Evolutionary conservation across 2,113 vertebrate genomes (phyloP).

Genomic region (Hypomesus transpacificus): DNA sequence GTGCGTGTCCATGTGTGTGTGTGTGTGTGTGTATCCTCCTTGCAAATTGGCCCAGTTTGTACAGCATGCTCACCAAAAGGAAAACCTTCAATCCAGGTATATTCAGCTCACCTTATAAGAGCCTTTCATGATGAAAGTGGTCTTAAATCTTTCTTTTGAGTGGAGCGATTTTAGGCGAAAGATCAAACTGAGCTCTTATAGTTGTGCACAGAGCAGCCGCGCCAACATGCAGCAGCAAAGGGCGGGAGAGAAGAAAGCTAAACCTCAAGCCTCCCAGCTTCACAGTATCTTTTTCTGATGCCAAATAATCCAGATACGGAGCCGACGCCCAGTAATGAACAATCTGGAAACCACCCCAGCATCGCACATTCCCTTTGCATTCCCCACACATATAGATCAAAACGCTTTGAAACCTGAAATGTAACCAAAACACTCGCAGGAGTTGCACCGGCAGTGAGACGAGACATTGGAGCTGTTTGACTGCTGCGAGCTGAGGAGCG

Average conservation of each 20-base stretch:
- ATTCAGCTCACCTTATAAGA: conserved; percentile 1
- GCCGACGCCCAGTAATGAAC: neutral
- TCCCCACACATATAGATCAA: neutral
- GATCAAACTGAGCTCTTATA: conserved; percentile 28
- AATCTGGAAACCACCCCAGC: neutral
- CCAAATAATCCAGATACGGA: neutral
- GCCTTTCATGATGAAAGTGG: conserved; percentile 27
- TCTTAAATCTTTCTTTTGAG: conserved; percentile 22
- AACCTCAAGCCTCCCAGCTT: neutral
- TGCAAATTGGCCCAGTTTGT: conserved; percentile 29
- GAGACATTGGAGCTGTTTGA: conserved; percentile 8
- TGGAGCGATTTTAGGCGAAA: conserved; percentile 8
- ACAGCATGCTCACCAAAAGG: conserved; percentile 9
- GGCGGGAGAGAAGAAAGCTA: conserved; percentile 1
- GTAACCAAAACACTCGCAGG: neutral
- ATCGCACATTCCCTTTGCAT: neutral
- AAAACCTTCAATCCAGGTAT: conserved; percentile 20
- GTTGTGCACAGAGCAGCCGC: neutral
- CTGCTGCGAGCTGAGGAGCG: neutral
- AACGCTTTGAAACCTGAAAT: neutral
- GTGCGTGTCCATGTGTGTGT: neutral
- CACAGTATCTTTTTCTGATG: neutral
- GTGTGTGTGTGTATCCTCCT: neutral
- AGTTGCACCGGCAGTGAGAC: neutral
- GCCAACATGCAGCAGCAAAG: conserved; percentile 1